Conservation (phyloP, 2,888 invertebrate species). For the Plutella xylostella region DNA sequence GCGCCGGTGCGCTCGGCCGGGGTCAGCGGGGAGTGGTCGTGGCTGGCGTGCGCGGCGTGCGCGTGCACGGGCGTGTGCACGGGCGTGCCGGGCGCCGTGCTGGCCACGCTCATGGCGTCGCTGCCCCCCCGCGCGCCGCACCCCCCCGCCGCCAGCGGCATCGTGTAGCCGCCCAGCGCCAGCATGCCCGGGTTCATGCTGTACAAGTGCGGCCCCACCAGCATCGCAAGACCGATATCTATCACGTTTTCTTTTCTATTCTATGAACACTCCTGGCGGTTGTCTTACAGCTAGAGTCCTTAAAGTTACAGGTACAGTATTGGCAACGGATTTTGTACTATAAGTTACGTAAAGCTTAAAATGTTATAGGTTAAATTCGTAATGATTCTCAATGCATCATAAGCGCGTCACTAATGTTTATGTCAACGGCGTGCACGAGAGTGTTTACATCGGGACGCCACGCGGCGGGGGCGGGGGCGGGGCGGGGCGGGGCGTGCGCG, state of each 20-base stretch:
- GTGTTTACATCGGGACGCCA: slow-evolving; percentile 12
- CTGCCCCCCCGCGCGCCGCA: slow-evolving; percentile 19
- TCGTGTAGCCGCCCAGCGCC: slow-evolving; percentile 33
- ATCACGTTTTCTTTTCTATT: slow-evolving; percentile 29
- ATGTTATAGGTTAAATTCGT: slow-evolving; percentile 7
- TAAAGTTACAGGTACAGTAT: slow-evolving; percentile 5
- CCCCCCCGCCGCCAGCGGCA: slow-evolving; percentile 24
- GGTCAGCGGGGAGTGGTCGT: slow-evolving; percentile 34
- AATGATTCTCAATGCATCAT: slow-evolving; percentile 6
- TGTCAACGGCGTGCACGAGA: slow-evolving; percentile 12
- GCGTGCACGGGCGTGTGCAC: slow-evolving; percentile 34
- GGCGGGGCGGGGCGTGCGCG: slow-evolving; percentile 30
- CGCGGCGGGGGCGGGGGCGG: slow-evolving; percentile 7
- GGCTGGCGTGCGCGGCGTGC: slow-evolving; percentile 25
- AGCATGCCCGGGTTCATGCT: slow-evolving; percentile 44
- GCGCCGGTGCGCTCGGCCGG: slow-evolving; percentile 55
- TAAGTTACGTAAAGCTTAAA: neutral
- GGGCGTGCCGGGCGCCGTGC: slow-evolving; percentile 57
- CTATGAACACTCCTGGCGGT: slow-evolving; percentile 32
- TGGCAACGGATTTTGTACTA: slow-evolving; percentile 7
- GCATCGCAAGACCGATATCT: slow-evolving; percentile 33
- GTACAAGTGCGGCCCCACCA: slow-evolving; percentile 51
- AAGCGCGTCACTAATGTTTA: slow-evolving; percentile 12
- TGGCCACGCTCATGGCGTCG: slow-evolving; percentile 31
- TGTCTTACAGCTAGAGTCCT: neutral